Conservation (phyloP, 1,140 invertebrate genomes). For the Protaetia brevitarsis region DNA sequence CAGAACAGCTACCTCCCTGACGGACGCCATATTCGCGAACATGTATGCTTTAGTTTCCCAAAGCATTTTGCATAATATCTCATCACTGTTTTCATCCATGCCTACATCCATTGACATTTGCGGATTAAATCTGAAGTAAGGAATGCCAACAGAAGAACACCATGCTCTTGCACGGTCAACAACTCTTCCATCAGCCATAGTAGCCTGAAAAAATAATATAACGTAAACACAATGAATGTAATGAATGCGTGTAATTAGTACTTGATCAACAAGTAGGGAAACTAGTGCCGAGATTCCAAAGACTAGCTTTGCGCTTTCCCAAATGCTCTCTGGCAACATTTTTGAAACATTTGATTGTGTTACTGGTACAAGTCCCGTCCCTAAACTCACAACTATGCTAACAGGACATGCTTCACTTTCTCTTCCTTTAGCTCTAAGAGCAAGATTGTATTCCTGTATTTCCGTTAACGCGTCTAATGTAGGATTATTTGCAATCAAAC, state of each 20-base stretch:
- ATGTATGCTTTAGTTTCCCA: constrained; percentile 92
- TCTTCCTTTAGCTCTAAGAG: constrained; percentile 61
- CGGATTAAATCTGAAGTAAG: constrained; percentile 80
- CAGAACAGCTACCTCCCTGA: constrained; percentile 64
- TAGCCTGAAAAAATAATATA: constrained; percentile 49
- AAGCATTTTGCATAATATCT: constrained; percentile 79
- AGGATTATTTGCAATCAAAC: constrained; percentile 95
- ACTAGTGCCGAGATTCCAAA: constrained; percentile 63
- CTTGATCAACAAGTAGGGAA: background rate
- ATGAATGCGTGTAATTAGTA: background rate
- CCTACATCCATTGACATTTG: constrained; percentile 77
- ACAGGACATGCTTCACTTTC: constrained; percentile 57
- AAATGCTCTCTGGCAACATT: constrained; percentile 77
- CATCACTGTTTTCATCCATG: constrained; percentile 86
- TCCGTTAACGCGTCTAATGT: constrained; percentile 92
- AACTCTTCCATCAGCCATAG: constrained; percentile 83
- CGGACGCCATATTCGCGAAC: constrained; percentile 61
- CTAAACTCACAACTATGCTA: constrained; percentile 66
- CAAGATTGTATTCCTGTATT: constrained; percentile 85
- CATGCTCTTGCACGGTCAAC: constrained; percentile 86
- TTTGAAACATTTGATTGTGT: constrained; percentile 74
- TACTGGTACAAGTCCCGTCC: constrained; percentile 73
- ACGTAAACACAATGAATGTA: background rate
- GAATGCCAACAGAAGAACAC: constrained; percentile 85
- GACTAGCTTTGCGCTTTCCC: constrained; percentile 66